phyloP scores from a whole-genome alignment of 2,113 vertebrate species.

The Acanthisitta chloris region DNA sequence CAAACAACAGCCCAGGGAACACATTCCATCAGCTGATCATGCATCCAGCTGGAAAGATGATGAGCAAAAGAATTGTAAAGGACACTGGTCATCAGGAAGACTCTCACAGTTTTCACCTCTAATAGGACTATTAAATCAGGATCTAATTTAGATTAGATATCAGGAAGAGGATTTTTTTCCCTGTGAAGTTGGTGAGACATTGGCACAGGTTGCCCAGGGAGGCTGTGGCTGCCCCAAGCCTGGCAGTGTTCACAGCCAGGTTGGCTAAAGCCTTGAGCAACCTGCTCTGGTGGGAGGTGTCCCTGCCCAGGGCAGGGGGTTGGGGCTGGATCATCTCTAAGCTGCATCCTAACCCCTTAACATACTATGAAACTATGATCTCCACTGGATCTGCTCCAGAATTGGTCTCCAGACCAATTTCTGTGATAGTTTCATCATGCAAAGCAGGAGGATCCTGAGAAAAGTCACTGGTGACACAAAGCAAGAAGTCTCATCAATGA shows the following conservation, averaged over 20 bases:
- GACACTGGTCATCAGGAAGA: not conserved
- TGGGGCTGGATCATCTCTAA: too few relatives aligned
- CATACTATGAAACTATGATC: too few relatives aligned
- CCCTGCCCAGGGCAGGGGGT: too few relatives aligned
- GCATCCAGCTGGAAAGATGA: not conserved
- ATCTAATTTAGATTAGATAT: too few relatives aligned
- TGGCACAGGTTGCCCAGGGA: too few relatives aligned
- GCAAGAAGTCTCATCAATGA: not conserved
- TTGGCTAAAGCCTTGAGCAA: too few relatives aligned
- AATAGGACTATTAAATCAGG: not conserved
- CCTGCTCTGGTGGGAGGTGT: too few relatives aligned
- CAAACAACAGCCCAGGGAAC: rapidly evolving
- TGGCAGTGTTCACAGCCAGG: too few relatives aligned
- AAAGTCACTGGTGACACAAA: not conserved
- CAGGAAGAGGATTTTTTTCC: too few relatives aligned
- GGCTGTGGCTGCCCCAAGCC: too few relatives aligned
- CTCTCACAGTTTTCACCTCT: not conserved
- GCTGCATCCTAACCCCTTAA: too few relatives aligned
- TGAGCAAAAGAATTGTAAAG: not conserved
- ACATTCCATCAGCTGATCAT: rapidly evolving
- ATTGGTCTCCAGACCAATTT: not conserved
- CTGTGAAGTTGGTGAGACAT: too few relatives aligned
- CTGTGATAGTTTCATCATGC: not conserved
- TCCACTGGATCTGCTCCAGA: not conserved
- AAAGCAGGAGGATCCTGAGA: not conserved